Conservation (phyloP, 2,888 invertebrate species). For the Torymus texanus region DNA sequence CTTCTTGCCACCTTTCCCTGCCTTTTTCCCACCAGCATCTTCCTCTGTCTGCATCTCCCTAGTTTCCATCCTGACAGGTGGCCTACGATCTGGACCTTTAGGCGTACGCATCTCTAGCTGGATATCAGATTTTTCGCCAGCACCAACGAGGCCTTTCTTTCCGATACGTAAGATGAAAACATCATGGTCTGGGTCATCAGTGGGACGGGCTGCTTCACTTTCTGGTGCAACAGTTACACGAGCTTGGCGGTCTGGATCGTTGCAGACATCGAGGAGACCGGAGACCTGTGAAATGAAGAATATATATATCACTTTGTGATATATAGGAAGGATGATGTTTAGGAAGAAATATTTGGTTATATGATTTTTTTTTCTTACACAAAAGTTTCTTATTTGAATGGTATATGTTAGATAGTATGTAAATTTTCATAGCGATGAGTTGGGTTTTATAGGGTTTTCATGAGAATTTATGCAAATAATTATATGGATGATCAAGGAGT, state of each 20-base stretch:
- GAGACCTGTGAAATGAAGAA: conserved; percentile 57
- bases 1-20: conserved; percentile 11
- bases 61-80: conserved; percentile 80
- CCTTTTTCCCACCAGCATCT: conserved; percentile 14
- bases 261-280: conserved; percentile 62
- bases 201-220: conserved; percentile 54
- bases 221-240: conserved; percentile 65
- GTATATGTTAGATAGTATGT: no score
- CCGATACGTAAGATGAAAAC: conserved; percentile 85
- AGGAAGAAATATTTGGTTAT: no score
- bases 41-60: conserved; percentile 80
- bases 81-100: conserved; percentile 79
- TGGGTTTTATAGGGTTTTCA: no score
- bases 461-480: no score
- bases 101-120: conserved; percentile 86
- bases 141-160: conserved; percentile 82
- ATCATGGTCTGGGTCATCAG: conserved; percentile 82
- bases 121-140: conserved; percentile 82
- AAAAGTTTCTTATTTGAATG: no score
- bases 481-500: no score
- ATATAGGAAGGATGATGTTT: no score
- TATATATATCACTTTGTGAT: no score
- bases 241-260: conserved; percentile 56
- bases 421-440: no score
- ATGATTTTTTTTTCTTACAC: no score